Evolutionary conservation across 2,888 invertebrate species (phyloP), one percentile per base, ranked within the genome.

Genomic region (Macrostomum cliftonense): DNA sequence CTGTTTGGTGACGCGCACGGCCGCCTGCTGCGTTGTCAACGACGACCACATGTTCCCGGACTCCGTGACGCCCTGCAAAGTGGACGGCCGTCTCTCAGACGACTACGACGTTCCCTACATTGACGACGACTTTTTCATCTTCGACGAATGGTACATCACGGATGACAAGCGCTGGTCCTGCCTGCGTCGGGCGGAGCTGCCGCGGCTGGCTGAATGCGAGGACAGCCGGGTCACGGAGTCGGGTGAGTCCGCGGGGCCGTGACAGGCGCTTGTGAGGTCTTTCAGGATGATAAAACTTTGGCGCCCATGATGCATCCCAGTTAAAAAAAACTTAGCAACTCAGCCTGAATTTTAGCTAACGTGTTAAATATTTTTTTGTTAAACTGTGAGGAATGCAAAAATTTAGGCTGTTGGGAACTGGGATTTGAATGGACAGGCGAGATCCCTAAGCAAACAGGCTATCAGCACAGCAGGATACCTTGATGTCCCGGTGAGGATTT

Each of bases 31-130:
- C 14, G 19, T 43, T 17, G 51, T 51, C n/a, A 51, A 51, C 37
- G 51, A 51, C 21, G 51, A 51, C 38, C 40, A 51, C 39, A 52
- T 37, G 28, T 51, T 42, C 39, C 51, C 51, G n/a, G 51, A 51
- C 39, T 51, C 51, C 12, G 51, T 51, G 11, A 51, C 51, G 2
- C 51, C 51, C 12, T 51, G 49, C 12, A 51, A 51, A 42, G 50
- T 50, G 12, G 50, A 50, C 16, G 39, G 42, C 20, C 21, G 36
- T 11, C 42, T 45, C 4, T 20, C 16, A 9, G 52, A 39, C 12
- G 37, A 14, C 13, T 51, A 51, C 28, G 51, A 51, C 39, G 51
- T 51, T 2, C 51, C 51, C 20, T 51, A 43, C 37, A 51, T 51
- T 17, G 51, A 51, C 42, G 51, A 51, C 51, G 51, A 52, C 16